Conservation (phyloP, 2,888 invertebrate genomes). For the Eupelmus urozonus region DNA sequence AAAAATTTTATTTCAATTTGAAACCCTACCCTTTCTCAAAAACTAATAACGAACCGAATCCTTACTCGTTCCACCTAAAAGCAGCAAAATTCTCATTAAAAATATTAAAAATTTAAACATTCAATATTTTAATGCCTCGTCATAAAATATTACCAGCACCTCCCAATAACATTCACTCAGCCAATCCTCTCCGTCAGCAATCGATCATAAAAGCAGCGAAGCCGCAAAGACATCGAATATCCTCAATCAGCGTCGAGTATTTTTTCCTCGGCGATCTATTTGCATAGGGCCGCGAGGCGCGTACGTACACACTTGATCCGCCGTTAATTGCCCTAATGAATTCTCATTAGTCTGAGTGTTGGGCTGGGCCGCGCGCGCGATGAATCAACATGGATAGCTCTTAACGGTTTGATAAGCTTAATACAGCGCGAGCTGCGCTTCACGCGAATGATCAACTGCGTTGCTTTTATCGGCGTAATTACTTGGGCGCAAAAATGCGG, state of each 20-base stretch:
- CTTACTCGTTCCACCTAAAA: too few relatives aligned
- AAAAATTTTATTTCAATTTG: too few relatives aligned
- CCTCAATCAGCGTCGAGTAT: slow-evolving; percentile 13
- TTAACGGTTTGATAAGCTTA: too few relatives aligned
- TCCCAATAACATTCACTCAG: too few relatives aligned
- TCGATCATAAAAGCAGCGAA: background rate
- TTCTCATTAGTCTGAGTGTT: slow-evolving; percentile 51
- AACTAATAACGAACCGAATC: too few relatives aligned
- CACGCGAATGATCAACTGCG: background rate
- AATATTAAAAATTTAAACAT: too few relatives aligned
- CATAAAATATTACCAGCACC: too few relatives aligned
- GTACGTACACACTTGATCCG: background rate
- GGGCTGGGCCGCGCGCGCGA: slow-evolving; percentile 1
- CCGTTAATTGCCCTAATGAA: slow-evolving; percentile 48
- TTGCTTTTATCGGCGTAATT: slow-evolving; percentile 22
- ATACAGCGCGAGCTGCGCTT: background rate
- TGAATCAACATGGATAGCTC: slow-evolving; percentile 38
- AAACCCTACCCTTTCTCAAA: too few relatives aligned
- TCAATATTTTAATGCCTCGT: too few relatives aligned
- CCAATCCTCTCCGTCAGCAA: too few relatives aligned
- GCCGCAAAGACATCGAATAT: background rate
- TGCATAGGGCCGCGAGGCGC: slow-evolving; percentile 6
- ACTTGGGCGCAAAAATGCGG: background rate
- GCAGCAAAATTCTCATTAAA: too few relatives aligned
- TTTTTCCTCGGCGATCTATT: background rate